A percentile compares a stretch with the other conserved stretches of the same genome.
These are phyloP conservation scores for Gracilinanus agilis DNA, from an alignment of 2,113 vertebrate species.

Conservation along the genomic window DNA sequence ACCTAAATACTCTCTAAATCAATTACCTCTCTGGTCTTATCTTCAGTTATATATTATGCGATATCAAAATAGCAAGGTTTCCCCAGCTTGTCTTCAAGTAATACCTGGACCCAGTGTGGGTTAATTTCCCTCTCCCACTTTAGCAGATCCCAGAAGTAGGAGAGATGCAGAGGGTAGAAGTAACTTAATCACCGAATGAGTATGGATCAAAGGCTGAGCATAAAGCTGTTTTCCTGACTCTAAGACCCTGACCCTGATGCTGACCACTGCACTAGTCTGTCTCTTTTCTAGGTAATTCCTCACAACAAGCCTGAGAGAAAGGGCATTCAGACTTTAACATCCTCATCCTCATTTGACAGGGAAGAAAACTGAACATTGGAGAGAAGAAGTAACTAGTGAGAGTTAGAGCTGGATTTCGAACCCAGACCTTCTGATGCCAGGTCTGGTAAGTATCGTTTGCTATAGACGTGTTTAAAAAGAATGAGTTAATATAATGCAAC, in stretches of 20 bases:
- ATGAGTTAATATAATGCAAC: not conserved
- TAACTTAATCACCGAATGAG: not conserved
- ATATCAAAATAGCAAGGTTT: not conserved
- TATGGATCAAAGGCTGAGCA: not conserved
- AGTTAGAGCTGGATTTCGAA: not conserved
- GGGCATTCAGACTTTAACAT: not conserved
- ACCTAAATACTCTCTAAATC: not conserved
- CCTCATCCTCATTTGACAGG: not conserved
- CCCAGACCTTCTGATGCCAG: not conserved
- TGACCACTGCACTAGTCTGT: not conserved
- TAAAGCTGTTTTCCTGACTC: not conserved
- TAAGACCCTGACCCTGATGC: not conserved
- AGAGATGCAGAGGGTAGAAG: not conserved
- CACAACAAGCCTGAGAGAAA: not conserved
- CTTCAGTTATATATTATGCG: not conserved
- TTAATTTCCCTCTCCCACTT: not conserved
- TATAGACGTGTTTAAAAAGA: not conserved
- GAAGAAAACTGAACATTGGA: not conserved
- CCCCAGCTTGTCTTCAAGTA: not conserved
- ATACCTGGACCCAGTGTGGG: not conserved
- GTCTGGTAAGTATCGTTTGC: constrained; percentile 28
- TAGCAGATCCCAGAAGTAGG: not conserved
- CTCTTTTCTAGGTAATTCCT: not conserved
- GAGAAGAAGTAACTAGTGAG: not conserved
- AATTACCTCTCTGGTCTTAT: not conserved